Base-by-base conservation (phyloP, 2,113 vertebrate genomes). In the Stegostoma tigrinum region DNA sequence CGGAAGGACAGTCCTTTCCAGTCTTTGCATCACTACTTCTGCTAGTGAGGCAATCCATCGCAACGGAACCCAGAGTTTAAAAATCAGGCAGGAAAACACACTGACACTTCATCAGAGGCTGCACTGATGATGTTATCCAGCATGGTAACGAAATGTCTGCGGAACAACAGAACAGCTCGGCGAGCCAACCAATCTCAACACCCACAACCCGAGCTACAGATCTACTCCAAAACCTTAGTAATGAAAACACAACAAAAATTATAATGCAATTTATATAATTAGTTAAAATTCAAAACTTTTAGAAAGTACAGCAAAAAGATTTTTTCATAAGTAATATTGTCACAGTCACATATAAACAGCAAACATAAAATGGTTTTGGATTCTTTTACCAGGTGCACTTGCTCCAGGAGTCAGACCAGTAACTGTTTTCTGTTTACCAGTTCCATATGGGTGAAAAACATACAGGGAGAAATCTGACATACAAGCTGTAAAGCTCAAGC, bases 401-500 rank as follows among this genome's bases (percentile, higher is more conserved):
- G 98, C 98, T 91, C 98, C 98, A 0, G 99, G 97, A 14, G 98
- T 98, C 27, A 99, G 97, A 23, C 98, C 98, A 78, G 98, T 98
- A 52, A 99, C 98, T 0, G 98, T 98, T 96, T 99, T 99, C 90
- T 99, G 99, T 96, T 99, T 99, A 0, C 99, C 99, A 45, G 99
- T 99, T 95, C 99, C 99, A 0, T 99, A 99, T 0, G 99, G 99
- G 96, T 99, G 99, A 97, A 99, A 99, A 52, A 99, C 99, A 0
- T 98, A 99, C 4, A 99, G 98, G 55, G 99, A 99, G 96, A 99
- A 99, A 97, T 99, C 99, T 0, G 99, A 99, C 99, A 99, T 99
- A 97, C 99, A 99, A 83, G 99, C 99, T 0, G 99, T 99, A 96
- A 99, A 99, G 97, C 99, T 99, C 96, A 99, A 97, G 95, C 99